Evolutionary conservation across 2,797 vertebrate genomes (phyloP), one percentile per base, ranked within the genome.

Genomic region (Malacoraja senta): DNA sequence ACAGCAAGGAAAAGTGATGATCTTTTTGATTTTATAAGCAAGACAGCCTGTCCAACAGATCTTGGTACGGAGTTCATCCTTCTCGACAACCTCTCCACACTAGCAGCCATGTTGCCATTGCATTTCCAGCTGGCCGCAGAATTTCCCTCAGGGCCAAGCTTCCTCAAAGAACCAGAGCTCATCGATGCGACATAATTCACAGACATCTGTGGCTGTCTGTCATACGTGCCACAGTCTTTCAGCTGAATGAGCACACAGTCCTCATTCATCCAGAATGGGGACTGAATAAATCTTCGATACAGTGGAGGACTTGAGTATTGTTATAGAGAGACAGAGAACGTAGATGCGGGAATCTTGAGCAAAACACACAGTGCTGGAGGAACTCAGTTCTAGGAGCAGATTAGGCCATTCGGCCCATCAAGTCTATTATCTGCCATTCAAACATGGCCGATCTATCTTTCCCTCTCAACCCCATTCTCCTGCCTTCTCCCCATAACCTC

Each of bases 111-210:
- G 35, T 91, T 29, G 24, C 68, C 32, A 68, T 26, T 53, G 53
- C 44, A 53, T 91, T 74, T 74, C 90, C 90, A 91, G 71, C 90
- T 17, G 90, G 12, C 71, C 53, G 90, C 21, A 74, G 68, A 26
- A 26, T 74, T 74, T 8, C 8, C 68, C 68, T 63, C 3, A 24
- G 44, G 68, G 68, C 32, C 84, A 63, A 68, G 84, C 84, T 21
- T 88, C 84, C 84, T 91, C 35, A 26, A 17, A 91, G 53, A 91
- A 38, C 26, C 53, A 29, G 53, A 91, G 90, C 90, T 71, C 29
- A 91, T 74, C 35, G 9, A 72, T 91, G 90, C 38, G 90, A 91
- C 68, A 53, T 44, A 15, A 26, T 15, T 74, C 68, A 53, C 68
- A 53, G 71, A 53, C 90, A 91, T 74, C 90, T 74, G 71, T 2